Evolutionary conservation across 1,140 invertebrate genomes (phyloP).

Genomic region (Papilio aristodemus): DNA sequence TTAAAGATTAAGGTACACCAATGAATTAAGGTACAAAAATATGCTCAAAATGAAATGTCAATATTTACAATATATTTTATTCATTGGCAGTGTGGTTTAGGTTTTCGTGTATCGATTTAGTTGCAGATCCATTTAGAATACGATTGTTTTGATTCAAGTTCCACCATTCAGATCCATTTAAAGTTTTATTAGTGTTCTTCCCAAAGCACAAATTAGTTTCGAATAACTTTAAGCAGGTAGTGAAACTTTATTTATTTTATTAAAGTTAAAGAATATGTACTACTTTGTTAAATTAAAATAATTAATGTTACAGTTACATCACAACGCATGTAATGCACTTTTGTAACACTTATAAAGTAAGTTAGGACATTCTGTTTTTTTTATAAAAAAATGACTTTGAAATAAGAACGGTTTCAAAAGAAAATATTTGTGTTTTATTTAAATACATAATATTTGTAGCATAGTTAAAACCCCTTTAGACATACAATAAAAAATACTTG

Average conservation of each 20-base stretch:
- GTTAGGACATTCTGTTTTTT: conserved; percentile 71
- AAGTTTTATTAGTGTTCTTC: conserved; percentile 48
- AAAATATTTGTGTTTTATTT: conserved; percentile 50
- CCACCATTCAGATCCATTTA: conserved; percentile 34
- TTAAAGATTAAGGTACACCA: background rate
- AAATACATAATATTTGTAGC: too few species aligned
- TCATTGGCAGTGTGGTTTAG: background rate
- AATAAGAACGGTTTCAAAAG: conserved; percentile 63
- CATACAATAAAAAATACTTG: too few species aligned
- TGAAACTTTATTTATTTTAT: conserved; percentile 60
- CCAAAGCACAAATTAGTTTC: conserved; percentile 59
- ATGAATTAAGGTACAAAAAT: conserved; percentile 6
- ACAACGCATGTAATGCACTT: conserved; percentile 68
- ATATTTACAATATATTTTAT: background rate
- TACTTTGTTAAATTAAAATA: conserved; percentile 29
- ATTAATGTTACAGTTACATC: conserved; percentile 59
- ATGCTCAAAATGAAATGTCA: conserved; percentile 9
- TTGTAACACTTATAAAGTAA: conserved; percentile 61
- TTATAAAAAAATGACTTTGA: conserved; percentile 63
- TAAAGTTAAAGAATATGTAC: conserved; percentile 51
- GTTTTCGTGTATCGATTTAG: background rate
- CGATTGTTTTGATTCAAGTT: background rate
- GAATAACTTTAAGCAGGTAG: conserved; percentile 56
- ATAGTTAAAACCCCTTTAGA: too few species aligned
- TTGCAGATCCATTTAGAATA: background rate